phyloP scores from a whole-genome alignment of 2,797 vertebrate genomes.

The Xiphophorus birchmanni region DNA sequence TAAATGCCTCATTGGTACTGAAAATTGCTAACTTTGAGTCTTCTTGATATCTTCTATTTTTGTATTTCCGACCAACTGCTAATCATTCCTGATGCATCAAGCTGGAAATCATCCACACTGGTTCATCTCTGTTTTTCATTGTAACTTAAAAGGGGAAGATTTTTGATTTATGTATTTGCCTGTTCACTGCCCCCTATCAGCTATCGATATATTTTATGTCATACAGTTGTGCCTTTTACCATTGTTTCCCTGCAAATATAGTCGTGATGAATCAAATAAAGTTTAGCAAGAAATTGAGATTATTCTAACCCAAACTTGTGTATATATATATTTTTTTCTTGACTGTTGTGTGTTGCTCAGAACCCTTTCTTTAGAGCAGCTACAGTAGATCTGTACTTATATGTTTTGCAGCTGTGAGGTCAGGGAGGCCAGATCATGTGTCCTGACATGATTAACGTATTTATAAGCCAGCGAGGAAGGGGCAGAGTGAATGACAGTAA shows the following conservation, averaged over 20 bases:
- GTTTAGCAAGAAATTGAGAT: not conserved
- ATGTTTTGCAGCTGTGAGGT: constrained; percentile 60
- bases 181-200: constrained; percentile 13
- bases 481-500: constrained; percentile 56
- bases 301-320: not conserved
- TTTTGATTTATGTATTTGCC: constrained; percentile 20
- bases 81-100: not conserved
- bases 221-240: constrained; percentile 19
- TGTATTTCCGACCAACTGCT: not conserved
- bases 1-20: not conserved
- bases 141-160: constrained; percentile 19
- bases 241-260: constrained; percentile 44
- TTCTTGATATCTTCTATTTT: not conserved
- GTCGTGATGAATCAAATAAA: not conserved
- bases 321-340: constrained; percentile 7
- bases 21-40: not conserved
- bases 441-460: constrained; percentile 65
- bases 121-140: not conserved
- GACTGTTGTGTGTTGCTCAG: constrained; percentile 14
- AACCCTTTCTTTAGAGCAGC: constrained; percentile 29
- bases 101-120: not conserved
- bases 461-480: constrained; percentile 58
- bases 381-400: constrained; percentile 41
- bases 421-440: constrained; percentile 44
- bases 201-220: constrained; percentile 24